These are phyloP conservation scores for Epinotia nisella DNA, from an alignment of 2,888 invertebrate species.

Conservation along the genomic window DNA sequence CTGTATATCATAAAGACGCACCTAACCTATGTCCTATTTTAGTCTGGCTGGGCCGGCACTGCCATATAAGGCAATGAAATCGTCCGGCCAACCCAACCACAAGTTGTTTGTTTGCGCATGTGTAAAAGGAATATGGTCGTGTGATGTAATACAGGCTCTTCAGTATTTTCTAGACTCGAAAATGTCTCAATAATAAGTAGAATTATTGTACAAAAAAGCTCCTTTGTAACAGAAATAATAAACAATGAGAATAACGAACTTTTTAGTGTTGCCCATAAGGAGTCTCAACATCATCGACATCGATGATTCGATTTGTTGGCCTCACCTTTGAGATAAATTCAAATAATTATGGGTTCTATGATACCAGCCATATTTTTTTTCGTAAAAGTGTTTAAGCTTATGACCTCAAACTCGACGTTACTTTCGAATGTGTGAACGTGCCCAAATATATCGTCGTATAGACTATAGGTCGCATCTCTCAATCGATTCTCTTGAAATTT, in stretches of 20 bases:
- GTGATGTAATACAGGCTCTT: constrained; percentile 28
- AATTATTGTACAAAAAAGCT: constrained; percentile 8
- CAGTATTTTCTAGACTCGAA: constrained; percentile 16
- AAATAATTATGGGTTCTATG: no score
- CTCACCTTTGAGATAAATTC: no score
- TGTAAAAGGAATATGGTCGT: constrained; percentile 25
- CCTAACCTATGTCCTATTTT: constrained; percentile 27
- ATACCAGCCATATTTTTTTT: no score
- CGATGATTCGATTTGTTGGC: constrained; percentile 9
- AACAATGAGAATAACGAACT: constrained; percentile 58
- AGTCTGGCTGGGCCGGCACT: constrained; percentile 17
- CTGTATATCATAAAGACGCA: neutral
- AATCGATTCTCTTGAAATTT: no score
- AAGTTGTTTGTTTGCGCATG: constrained; percentile 42
- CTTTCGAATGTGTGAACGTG: no score
- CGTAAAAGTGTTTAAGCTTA: no score
- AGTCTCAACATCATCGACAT: constrained; percentile 19
- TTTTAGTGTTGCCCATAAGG: constrained; percentile 53
- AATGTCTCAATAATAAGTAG: constrained; percentile 17
- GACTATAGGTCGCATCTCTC: no score
- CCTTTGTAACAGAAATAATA: constrained; percentile 29
- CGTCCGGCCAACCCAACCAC: constrained; percentile 38
- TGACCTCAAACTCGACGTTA: no score
- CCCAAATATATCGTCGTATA: no score
- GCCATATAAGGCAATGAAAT: constrained; percentile 46